These are phyloP conservation scores for Lithobates sylvaticus DNA, from an alignment of 2,797 vertebrate genomes.

Conservation along the genomic window DNA sequence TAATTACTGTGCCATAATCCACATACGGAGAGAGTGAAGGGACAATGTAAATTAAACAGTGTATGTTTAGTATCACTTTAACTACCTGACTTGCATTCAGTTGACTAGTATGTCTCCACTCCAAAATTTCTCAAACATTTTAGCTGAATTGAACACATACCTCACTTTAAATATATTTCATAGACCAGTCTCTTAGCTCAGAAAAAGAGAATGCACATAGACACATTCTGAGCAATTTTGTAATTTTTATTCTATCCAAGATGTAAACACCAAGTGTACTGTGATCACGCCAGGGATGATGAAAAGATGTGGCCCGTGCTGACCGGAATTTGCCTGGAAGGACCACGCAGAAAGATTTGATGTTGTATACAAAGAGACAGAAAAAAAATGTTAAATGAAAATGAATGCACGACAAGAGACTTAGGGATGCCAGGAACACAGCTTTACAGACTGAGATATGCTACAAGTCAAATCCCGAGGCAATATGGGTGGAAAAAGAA, in stretches of 20 bases:
- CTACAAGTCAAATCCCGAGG: conserved; percentile 11
- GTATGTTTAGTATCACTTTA: no score
- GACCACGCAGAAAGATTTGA: conserved; percentile 55
- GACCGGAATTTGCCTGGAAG: conserved; percentile 58
- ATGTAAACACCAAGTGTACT: conserved; percentile 36
- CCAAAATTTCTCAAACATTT: no score
- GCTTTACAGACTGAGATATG: conserved; percentile 39
- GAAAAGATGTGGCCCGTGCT: conserved; percentile 40
- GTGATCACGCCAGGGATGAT: conserved; percentile 63
- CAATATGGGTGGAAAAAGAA: not conserved
- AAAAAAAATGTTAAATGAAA: conserved; percentile 57
- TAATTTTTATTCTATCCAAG: conserved; percentile 27
- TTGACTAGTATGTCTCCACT: no score
- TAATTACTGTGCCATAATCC: no score
- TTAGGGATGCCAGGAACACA: conserved; percentile 35
- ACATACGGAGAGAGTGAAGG: no score
- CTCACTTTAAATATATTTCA: no score
- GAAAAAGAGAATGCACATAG: no score
- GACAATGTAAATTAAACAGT: no score
- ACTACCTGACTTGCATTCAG: no score
- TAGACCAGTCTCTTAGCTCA: no score
- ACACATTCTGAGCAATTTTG: conserved; percentile 22
- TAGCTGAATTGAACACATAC: no score
- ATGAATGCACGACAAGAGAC: conserved; percentile 50
- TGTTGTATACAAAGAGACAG: conserved; percentile 54